Conservation (phyloP, 1,140 invertebrate species). For the Lasioglossum albipes region DNA sequence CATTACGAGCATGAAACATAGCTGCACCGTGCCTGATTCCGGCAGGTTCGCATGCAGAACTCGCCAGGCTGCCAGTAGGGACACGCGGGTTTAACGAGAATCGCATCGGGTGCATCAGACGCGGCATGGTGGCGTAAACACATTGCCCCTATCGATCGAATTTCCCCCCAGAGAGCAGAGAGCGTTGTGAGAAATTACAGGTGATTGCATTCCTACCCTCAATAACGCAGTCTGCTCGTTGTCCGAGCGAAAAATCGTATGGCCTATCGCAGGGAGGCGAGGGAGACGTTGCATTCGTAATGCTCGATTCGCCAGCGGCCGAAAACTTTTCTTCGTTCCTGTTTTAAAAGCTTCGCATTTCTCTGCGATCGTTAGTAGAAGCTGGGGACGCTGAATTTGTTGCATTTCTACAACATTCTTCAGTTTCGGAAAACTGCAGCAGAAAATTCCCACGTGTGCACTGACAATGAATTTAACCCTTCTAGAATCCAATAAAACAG, state of each 20-base stretch:
- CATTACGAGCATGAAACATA: slow-evolving; percentile 60
- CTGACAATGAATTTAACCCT: too few species aligned
- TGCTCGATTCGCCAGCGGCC: not conserved
- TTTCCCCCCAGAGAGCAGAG: slow-evolving; percentile 48
- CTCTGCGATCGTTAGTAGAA: too few species aligned
- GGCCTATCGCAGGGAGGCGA: not conserved
- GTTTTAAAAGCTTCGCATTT: not conserved
- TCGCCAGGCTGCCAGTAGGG: slow-evolving; percentile 53
- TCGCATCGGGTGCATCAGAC: slow-evolving; percentile 68
- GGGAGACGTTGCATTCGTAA: not conserved
- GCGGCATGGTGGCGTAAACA: slow-evolving; percentile 64
- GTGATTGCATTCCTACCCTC: slow-evolving; percentile 46
- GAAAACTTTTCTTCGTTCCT: not conserved
- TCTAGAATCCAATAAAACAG: too few species aligned
- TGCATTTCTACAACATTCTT: too few species aligned
- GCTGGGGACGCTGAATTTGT: too few species aligned
- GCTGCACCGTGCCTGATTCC: slow-evolving; percentile 56
- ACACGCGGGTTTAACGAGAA: slow-evolving; percentile 69
- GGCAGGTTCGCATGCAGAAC: slow-evolving; percentile 60
- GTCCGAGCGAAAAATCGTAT: slow-evolving; percentile 21
- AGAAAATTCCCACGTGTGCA: too few species aligned
- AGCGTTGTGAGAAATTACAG: slow-evolving; percentile 66
- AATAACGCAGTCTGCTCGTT: slow-evolving; percentile 26
- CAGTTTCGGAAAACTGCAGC: too few species aligned
- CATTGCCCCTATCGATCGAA: slow-evolving; percentile 65